A percentile compares a stretch with the other conserved stretches of the same genome.
These are phyloP conservation scores for Pterostichus madidus DNA, from an alignment of 2,888 invertebrate species.

Conservation along the genomic window DNA sequence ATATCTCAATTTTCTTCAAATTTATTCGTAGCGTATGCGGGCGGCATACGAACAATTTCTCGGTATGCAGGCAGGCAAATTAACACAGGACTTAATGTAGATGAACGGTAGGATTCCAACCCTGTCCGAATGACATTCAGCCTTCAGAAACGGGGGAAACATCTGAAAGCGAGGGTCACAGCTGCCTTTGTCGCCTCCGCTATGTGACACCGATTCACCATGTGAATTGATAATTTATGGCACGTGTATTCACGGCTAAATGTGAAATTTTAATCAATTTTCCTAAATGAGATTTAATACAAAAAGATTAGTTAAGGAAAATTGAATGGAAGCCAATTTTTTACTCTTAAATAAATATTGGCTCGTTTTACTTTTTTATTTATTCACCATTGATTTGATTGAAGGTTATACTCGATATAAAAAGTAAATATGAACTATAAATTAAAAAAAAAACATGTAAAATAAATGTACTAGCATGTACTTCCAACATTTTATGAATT, in stretches of 20 bases:
- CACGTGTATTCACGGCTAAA: constrained; percentile 40
- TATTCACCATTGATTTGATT: too few species aligned
- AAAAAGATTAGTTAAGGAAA: too few species aligned
- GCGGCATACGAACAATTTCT: constrained; percentile 18
- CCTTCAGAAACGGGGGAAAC: not conserved
- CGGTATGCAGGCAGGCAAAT: constrained; percentile 42
- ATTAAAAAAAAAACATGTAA: too few species aligned
- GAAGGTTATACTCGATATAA: too few species aligned
- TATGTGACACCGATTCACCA: constrained; percentile 56
- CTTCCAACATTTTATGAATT: too few species aligned
- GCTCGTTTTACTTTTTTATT: too few species aligned
- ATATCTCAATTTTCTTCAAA: not conserved
- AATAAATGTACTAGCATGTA: too few species aligned
- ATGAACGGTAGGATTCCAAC: constrained; percentile 37
- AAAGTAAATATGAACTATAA: too few species aligned
- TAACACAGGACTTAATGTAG: constrained; percentile 58
- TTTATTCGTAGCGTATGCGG: not conserved
- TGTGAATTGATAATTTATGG: constrained; percentile 60
- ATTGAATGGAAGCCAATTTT: too few species aligned
- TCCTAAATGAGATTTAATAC: constrained; percentile 31
- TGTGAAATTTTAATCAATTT: constrained; percentile 40
- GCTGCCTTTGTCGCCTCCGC: not conserved
- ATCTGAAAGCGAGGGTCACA: constrained; percentile 15
- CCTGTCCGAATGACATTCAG: not conserved
- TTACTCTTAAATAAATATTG: too few species aligned